Evolutionary conservation across 2,113 vertebrate species (phyloP).

Genomic region (Cettia cetti): DNA sequence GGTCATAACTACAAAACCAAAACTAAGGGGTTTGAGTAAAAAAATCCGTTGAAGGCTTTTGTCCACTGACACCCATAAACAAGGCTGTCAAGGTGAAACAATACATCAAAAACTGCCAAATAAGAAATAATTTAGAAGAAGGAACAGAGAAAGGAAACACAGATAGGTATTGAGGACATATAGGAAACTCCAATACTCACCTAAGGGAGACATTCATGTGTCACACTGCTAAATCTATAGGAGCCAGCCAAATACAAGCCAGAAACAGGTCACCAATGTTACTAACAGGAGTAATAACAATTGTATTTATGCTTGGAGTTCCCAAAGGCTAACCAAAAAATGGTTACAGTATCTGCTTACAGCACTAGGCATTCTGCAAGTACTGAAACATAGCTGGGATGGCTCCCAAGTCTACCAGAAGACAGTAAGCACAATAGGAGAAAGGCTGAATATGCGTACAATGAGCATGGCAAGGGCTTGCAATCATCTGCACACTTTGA

Average conservation of each 20-base stretch:
- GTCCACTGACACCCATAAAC: neutral
- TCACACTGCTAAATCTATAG: neutral
- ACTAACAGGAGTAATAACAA: neutral
- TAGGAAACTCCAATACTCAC: neutral
- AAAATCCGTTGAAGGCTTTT: neutral
- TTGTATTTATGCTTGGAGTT: neutral
- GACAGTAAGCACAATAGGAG: rapidly evolving
- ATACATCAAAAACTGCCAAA: neutral
- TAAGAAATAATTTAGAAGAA: neutral
- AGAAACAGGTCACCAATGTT: neutral
- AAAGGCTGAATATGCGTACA: neutral
- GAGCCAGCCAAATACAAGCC: neutral
- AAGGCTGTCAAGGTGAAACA: neutral
- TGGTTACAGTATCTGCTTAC: neutral
- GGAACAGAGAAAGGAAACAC: neutral
- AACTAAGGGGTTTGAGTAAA: neutral
- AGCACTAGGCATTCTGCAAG: neutral
- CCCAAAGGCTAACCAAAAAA: neutral
- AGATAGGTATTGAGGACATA: neutral
- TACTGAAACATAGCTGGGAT: neutral
- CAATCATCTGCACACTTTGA: neutral
- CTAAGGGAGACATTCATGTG: neutral
- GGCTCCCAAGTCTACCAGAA: neutral
- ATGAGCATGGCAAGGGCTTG: rapidly evolving
- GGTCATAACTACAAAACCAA: neutral